Base-by-base conservation (phyloP, 2,113 vertebrate genomes). In the Sisor rabdophorus region DNA sequence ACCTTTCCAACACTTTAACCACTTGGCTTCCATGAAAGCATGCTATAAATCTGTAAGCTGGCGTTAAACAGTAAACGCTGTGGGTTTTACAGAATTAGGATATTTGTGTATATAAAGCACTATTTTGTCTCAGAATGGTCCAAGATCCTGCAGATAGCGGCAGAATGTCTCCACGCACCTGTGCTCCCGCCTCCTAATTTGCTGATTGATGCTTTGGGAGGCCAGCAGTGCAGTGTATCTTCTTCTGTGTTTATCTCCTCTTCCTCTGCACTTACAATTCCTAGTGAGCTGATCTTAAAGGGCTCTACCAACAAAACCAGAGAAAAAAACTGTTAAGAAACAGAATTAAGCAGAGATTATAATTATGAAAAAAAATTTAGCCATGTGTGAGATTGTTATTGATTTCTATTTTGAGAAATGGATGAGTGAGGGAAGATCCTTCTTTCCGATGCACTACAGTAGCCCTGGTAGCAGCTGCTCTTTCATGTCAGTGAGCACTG, bases 221-320 rank as follows among this genome's bases (percentile, higher is more conserved):
- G 91, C 91, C 92, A 93, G 78, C 87, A 90, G 4, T 55, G 81
- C 40, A 93, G 85, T 0, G 81, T 88, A 65, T 82, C 77, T 1
- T 84, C 73, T 4, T 80, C 85, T 7, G 77, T 69, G 9, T 16
- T 84, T 17, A 40, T 10, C 1, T 68, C 63, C 54, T 86, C 87
- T 44, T 86, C 87, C 0, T 59, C 61, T 48, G 26, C n/a, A 73
- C 68, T 81, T 53, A 20, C 30, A 74, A 72, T n/a, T 56, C 65
- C 69, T 64, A 12, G 53, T 13, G 71, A 44, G 52, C 48, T 20
- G 19, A 60, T 58, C 54, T 74, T 64, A 0, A 73, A 79, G 1
- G 59, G 28, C 2, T 64, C 87, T 91, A 82, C 5, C 30, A 64
- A 59, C 32, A 70, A 32, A 53, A 30, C 54, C 1, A 32, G 13